Base-by-base conservation (phyloP, 2,888 invertebrate genomes). In the Eretmocerus hayati region DNA sequence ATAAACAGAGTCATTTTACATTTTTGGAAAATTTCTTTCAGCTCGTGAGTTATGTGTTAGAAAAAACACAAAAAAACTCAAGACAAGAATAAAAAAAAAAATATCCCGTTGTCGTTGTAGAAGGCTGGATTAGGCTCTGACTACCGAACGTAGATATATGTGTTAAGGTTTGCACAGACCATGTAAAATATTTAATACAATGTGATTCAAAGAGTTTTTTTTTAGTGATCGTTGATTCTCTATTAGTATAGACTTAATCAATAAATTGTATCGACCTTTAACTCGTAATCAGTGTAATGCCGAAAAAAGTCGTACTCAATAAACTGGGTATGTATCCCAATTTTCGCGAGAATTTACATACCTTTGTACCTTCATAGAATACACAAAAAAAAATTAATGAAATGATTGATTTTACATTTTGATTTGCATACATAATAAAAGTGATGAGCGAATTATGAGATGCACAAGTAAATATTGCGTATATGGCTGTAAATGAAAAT, bases 81-180 rank as follows among this genome's bases (percentile, higher is more conserved):
- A 26, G 9, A 37, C 4, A 31, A 37, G 18, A 23, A 31, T 19
- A 15, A 38, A 30, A 31, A 41, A 38, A 42, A 40, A 43, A 39
- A 47, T 11, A 42, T 31, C 48, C 55, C 54, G 55, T 58, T 58
- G 57, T 56, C 58, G 55, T 56, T 54, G n/a, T n/a, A n/a, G n/a
- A n/a, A 56, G 49, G 58, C 59, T 60, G 56, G 57, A 50, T 57
- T 56, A 55, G 52, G 53, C 54, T 58, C 55, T 56, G 57, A 58
- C 54, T 58, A 57, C 54, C 56, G 53, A 58, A 53, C 47, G 50
- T 50, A 49, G 36, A 53, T 50, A 47, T n/a, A 53, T 53, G 50
- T 52, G 42, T 53, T 55, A 53, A 48, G 47, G 47, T 55, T 52
- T 48, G 53, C 52, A 53, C 42, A 50, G 46, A 55, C 46, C 49